phyloP scores from a whole-genome alignment of 2,113 vertebrate species.

The Notiomystis cincta region DNA sequence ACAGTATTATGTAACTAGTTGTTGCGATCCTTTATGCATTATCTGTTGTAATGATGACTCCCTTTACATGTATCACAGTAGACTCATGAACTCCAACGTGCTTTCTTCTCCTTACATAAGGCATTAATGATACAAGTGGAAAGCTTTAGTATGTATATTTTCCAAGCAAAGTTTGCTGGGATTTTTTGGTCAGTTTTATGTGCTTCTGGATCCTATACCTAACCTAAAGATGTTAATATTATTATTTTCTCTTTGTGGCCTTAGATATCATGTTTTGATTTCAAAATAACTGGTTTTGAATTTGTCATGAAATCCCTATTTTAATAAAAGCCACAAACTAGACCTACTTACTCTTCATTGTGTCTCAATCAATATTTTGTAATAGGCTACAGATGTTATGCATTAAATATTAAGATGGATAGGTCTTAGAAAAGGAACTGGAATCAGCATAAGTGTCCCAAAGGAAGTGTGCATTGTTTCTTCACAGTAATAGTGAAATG shows the following conservation, averaged over 20 bases:
- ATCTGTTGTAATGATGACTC: not conserved
- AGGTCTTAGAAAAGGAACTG: not conserved
- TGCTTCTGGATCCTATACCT: not conserved
- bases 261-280: not conserved
- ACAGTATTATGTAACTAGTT: not conserved
- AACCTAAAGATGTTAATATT: not conserved
- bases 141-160: not conserved
- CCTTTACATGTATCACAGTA: not conserved
- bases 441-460: not conserved
- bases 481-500: not conserved
- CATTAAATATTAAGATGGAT: not conserved
- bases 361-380: not conserved
- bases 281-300: not conserved
- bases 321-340: not conserved
- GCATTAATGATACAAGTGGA: not conserved
- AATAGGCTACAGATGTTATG: not conserved
- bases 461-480: not conserved
- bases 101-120: not conserved
- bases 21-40: not conserved
- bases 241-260: not conserved
- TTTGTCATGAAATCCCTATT: not conserved
- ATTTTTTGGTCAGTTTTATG: not conserved
- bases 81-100: not conserved
- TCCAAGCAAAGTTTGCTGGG: not conserved
- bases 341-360: not conserved